Base-by-base conservation (phyloP, 2,888 invertebrate genomes). In the Suillia variegata region DNA sequence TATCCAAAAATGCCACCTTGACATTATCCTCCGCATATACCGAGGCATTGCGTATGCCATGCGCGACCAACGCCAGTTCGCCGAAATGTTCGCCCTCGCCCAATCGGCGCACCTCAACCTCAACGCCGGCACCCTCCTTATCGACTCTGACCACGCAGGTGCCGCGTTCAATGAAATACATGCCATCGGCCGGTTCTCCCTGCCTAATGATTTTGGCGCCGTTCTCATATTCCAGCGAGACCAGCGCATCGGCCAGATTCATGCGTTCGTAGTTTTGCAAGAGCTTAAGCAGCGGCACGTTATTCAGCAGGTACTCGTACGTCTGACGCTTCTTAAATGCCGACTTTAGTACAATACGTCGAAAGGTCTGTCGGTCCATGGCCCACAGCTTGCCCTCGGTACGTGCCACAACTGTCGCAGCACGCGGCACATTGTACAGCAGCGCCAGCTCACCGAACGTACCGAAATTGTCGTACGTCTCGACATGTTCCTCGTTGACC, bases 241-340 rank as follows among this genome's bases (percentile, higher is more conserved):
- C 86, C 68, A 98, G 86, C 54, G 98, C 98, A 84, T 98, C 98
- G 56, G 97, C 97, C 69, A 98, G 86, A 85, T 97, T 98, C 89
- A 98, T 96, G 76, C 97, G 89, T 84, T 98, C 98, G 85, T 98
- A 98, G 63, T 89, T 81, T 94, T 94, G 82, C 69, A 98, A 86
- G 59, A 94, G 89, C 85, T 96, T 95, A 68, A 98, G 86, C 94
- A 98, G 95, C 64, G 97, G 96, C 76, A 98, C 97, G 83, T 88
- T 89, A 82, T 98, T 94, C 77, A 98, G 88, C 70, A 98, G 88
- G 76, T 89, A 85, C 83, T 98, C 98, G 84, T 98, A 98, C 89
- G 96, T 94, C 88, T 96, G 96, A 85, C 98, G 89, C 84, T 98
- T 98, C 85, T 92, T 95, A 86, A 95, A 97, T 68, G 98, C 98